Conservation (phyloP, 2,888 invertebrate genomes). For the Acrocyrtus sp. region DNA sequence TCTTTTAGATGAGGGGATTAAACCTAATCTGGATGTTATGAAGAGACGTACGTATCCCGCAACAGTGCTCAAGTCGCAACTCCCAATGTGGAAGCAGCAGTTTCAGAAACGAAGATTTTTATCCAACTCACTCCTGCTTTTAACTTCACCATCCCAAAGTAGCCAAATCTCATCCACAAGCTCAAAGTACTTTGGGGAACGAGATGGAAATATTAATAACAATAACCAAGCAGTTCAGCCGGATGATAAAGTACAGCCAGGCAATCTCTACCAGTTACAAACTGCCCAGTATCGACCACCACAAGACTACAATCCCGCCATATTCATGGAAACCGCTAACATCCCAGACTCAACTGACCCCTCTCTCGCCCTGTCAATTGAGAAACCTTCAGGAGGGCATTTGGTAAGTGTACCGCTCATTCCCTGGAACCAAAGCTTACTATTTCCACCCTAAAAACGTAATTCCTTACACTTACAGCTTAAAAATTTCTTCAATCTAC, state of each 20-base stretch:
- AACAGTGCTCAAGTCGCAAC: slow-evolving; percentile 42
- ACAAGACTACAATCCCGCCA: slow-evolving; percentile 30
- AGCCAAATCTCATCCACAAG: slow-evolving; percentile 32
- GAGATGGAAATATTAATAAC: slow-evolving; percentile 33
- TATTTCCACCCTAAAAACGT: no score
- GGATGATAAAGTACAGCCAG: slow-evolving; percentile 49
- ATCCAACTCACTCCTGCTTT: slow-evolving; percentile 35
- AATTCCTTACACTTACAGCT: no score
- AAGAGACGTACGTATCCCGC: slow-evolving; percentile 56
- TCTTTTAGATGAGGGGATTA: slow-evolving; percentile 55
- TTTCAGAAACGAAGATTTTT: slow-evolving; percentile 42
- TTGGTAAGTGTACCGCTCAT: slow-evolving; percentile 26
- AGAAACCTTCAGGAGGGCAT: background rate
- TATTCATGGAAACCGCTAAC: slow-evolving; percentile 21
- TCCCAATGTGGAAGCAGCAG: background rate
- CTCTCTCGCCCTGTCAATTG: background rate
- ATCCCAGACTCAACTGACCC: slow-evolving; percentile 18
- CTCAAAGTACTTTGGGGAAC: slow-evolving; percentile 47
- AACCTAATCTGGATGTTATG: slow-evolving; percentile 48
- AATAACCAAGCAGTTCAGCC: slow-evolving; percentile 34
- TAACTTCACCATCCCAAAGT: slow-evolving; percentile 32
- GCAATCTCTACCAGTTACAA: slow-evolving; percentile 23
- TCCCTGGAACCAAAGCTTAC: no score
- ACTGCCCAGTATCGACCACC: slow-evolving; percentile 28
- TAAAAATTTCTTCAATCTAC: no score